These are phyloP conservation scores for Amphiprion ocellaris DNA, from an alignment of 2,113 vertebrate genomes.

Conservation along the genomic window DNA sequence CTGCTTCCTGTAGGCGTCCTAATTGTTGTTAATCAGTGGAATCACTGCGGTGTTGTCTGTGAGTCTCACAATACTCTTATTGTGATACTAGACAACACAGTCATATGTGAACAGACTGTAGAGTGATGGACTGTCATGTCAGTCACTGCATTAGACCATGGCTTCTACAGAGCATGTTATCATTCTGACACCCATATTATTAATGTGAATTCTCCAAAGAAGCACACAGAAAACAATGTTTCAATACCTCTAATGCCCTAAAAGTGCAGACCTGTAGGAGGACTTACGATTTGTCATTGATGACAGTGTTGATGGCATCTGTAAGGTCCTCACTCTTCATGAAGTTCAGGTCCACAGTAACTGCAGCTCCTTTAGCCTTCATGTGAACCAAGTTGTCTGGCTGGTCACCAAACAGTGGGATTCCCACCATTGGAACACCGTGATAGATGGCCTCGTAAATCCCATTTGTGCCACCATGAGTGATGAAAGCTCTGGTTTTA, in stretches of 20 bases:
- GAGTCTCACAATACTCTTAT: too few relatives aligned
- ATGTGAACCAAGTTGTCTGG: conserved; percentile 89
- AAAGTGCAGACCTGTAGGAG: neutral
- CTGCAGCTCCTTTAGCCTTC: conserved; percentile 88
- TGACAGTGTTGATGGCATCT: conserved; percentile 84
- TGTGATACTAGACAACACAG: too few relatives aligned
- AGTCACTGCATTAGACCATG: too few relatives aligned
- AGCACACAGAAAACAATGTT: too few relatives aligned
- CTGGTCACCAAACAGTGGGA: conserved; percentile 92
- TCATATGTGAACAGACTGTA: too few relatives aligned
- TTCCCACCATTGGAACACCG: conserved; percentile 90
- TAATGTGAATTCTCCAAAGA: too few relatives aligned
- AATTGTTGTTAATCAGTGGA: too few relatives aligned
- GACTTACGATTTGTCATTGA: conserved; percentile 88
- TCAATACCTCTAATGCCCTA: neutral
- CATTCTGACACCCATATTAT: too few relatives aligned
- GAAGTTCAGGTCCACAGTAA: conserved; percentile 81
- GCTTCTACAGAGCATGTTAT: too few relatives aligned
- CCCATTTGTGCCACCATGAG: conserved; percentile 94
- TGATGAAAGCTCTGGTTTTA: conserved; percentile 91
- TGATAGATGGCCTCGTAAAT: conserved; percentile 97
- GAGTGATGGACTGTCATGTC: too few relatives aligned
- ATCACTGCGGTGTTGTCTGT: too few relatives aligned
- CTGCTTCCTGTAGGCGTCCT: too few relatives aligned
- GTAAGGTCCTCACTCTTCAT: conserved; percentile 84